These are phyloP conservation scores for Myoxocephalus aenaeus DNA, from an alignment of 2,797 vertebrate species.

Conservation along the genomic window DNA sequence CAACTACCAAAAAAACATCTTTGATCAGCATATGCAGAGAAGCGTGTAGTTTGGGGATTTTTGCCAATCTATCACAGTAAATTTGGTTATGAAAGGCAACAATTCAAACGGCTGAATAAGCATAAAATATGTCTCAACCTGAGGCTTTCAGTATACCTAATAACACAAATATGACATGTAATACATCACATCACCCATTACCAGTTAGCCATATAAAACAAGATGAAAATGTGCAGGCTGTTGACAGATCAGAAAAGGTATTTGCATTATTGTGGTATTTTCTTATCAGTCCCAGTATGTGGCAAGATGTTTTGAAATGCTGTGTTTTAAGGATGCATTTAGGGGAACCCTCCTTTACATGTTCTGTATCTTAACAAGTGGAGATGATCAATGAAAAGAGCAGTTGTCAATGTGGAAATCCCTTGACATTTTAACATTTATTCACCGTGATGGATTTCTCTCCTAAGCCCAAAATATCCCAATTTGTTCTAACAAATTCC, in stretches of 20 bases:
- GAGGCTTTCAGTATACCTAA: constrained; percentile 86
- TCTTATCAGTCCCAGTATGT: constrained; percentile 48
- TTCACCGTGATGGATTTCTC: not conserved
- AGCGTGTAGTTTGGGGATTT: constrained; percentile 85
- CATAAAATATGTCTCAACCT: constrained; percentile 90
- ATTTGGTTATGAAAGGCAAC: constrained; percentile 93
- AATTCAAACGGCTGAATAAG: constrained; percentile 97
- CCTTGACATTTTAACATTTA: not conserved
- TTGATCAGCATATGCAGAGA: constrained; percentile 78
- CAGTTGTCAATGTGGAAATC: not conserved
- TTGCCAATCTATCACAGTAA: constrained; percentile 91
- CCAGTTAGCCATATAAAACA: constrained; percentile 80
- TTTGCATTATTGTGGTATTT: constrained; percentile 74
- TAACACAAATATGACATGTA: constrained; percentile 89
- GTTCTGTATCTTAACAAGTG: not conserved
- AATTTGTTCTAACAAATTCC: constrained; percentile 41
- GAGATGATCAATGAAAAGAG: not conserved
- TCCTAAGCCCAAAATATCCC: not conserved
- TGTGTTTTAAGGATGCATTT: constrained; percentile 4
- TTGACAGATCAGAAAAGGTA: constrained; percentile 75
- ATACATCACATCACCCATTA: constrained; percentile 92
- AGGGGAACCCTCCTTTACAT: constrained; percentile 1
- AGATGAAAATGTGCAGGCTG: constrained; percentile 72
- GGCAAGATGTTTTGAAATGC: constrained; percentile 49
- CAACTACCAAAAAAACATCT: constrained; percentile 27